Evolutionary conservation across 2,113 vertebrate genomes (phyloP), one percentile per base, ranked within the genome.

Genomic region (Henicopernis longicauda): DNA sequence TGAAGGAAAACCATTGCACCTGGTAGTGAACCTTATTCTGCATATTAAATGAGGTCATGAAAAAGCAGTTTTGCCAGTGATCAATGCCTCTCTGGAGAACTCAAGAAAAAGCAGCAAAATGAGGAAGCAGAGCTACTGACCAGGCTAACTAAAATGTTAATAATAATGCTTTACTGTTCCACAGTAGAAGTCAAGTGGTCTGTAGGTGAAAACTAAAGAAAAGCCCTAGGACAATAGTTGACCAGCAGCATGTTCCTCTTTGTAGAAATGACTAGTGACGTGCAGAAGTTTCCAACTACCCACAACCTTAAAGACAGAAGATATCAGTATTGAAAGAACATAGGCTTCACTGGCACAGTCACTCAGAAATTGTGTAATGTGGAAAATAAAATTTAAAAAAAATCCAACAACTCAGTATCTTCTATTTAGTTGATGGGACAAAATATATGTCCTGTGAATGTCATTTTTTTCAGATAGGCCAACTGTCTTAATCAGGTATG

Each of bases 11-110:
- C 31, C 22, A 36, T n/a, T 45, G 62, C 79, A 95, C 82, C 86
- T 79, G 73, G 59, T 55, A 82, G 66, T 77, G 86, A 87, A 96
- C 45, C 57, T 96, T 96, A 71, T 94, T 95, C 94, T 95, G 83
- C 81, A 91, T 96, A 91, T 89, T 76, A 87, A 93, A 91, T 58
- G n/a, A 71, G 66, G 59, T 62, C 32, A 90, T 77, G 82, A 78
- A 85, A 97, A 94, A 93, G 27, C 62, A 90, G 32, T 94, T 96
- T 91, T 95, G 44, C 36, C 49, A 62, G 13, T 66, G 81, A 95
- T 93, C 71, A 96, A 93, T 93, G 71, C 14, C 13, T 66, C 52
- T 83, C 80, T 87, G 59, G n/a, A 92, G 76, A 94, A 84, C 76
- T 79, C 34, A 73, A 57, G 66, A 78, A 86, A 89, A 88, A 58